Evolutionary conservation across 2,888 invertebrate genomes (phyloP), one percentile per base, ranked within the genome.

Genomic region (Elysia crispata): DNA sequence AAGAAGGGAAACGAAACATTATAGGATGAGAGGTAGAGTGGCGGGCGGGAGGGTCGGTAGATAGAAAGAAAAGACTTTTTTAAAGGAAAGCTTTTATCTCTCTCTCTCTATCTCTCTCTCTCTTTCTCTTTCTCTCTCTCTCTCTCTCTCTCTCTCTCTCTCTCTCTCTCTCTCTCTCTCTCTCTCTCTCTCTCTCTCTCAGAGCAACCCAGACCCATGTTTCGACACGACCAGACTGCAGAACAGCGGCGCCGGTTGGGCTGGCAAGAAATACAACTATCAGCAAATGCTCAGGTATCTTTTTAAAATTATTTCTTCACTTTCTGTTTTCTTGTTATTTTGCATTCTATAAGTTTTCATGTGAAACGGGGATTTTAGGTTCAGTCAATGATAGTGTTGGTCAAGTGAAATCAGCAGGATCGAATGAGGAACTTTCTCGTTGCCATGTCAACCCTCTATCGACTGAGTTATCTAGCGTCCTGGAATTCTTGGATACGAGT

Each of bases 181-280:
- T 64, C 25, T n/a, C 64, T 15, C 64, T n/a, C 18, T 23, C 25
- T 66, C 66, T 18, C 6, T 30, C 66, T 66, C 66, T 31, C 20
- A 79, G 79, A 72, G 81, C 15, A 83, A 82, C 81, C 73, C 57
- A 3, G 85, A 89, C 50, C 84, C 81, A 0, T 89, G 89, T 66
- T 85, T 84, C 57, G 88, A 90, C 81, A 88, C 89, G 0, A 82
- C 83, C 0, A 69, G 70, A 23, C 81, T 89, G 50, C 67, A 74
- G 6, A 82, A 83, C 77, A 83, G 84, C 23, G 90, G 89, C 0
- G 88, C 88, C 11, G 90, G 90, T 0, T 89, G 88, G 87, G 87
- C 86, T 3, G 86, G 86, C 0, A 79, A 83, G 8, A 70, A 85
- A 25, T 87, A 87, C 77, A 86, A 85, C 15, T 83, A 86, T n/a